Percentiles rank a stretch among this genome's conserved stretches.
These are phyloP conservation scores for Ibycter americanus DNA, from an alignment of 2,797 vertebrate species.

Conservation along the genomic window DNA sequence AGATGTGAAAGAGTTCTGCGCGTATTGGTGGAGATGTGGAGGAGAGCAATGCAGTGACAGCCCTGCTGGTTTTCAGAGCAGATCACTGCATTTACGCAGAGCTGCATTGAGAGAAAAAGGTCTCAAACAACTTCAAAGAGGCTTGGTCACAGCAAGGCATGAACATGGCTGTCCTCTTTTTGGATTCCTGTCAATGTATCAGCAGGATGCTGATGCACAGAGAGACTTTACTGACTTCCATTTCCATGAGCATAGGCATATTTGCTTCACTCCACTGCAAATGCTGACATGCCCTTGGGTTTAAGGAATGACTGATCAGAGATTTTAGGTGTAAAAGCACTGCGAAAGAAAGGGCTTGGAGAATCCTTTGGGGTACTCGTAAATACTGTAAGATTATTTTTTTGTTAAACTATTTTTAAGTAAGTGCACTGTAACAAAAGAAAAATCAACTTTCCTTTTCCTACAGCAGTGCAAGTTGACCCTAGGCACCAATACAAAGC, in stretches of 20 bases:
- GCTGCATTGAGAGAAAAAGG: not conserved
- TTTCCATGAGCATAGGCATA: not conserved
- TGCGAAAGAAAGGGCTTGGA: not conserved
- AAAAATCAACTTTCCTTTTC: not conserved
- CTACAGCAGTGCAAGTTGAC: not conserved
- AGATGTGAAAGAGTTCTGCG: not conserved
- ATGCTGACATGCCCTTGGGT: not conserved
- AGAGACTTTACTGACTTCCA: not conserved
- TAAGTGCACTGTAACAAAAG: not conserved
- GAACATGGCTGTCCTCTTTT: not conserved
- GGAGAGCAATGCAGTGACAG: not conserved
- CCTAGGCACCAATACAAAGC: conserved; percentile 3
- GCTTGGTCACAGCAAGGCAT: not conserved
- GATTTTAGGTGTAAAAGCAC: not conserved
- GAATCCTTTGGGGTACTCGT: not conserved
- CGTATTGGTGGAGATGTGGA: not conserved
- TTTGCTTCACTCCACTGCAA: not conserved
- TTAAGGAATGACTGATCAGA: conserved; percentile 4
- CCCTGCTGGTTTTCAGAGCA: not conserved
- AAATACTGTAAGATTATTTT: not conserved
- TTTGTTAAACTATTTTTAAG: not conserved
- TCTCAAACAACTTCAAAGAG: not conserved
- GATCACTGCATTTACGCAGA: not conserved
- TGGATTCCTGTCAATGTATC: not conserved
- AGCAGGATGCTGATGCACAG: not conserved